phyloP scores from a whole-genome alignment of 2,888 invertebrate genomes.

The Drosophila atroscutellata region DNA sequence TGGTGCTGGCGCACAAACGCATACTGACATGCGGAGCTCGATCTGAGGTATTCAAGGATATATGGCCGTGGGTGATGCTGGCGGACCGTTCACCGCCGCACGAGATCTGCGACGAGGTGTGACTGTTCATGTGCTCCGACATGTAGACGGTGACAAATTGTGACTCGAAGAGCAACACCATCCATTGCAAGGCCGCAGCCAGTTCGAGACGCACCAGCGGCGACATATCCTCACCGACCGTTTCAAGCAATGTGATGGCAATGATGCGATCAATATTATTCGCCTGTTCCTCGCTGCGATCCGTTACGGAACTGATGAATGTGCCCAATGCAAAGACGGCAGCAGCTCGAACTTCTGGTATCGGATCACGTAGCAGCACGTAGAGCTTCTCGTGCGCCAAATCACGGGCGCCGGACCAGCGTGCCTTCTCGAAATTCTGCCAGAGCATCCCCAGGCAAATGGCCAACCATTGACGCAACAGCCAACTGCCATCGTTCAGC shows the following conservation, averaged over 20 bases:
- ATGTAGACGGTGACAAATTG: constrained; percentile 92
- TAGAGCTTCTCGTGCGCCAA: constrained; percentile 98
- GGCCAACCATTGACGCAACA: constrained; percentile 94
- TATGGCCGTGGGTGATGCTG: constrained; percentile 67
- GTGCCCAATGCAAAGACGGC: constrained; percentile 98
- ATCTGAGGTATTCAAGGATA: constrained; percentile 84
- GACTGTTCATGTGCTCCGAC: constrained; percentile 86
- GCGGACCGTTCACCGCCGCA: constrained; percentile 73
- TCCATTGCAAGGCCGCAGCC: constrained; percentile 94
- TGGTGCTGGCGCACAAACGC: constrained; percentile 89
- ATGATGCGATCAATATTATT: constrained; percentile 97
- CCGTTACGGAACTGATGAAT: constrained; percentile 93
- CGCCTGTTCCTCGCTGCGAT: constrained; percentile 96
- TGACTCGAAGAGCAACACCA: constrained; percentile 94
- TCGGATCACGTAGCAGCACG: constrained; percentile 90
- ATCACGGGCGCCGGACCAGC: constrained; percentile 98
- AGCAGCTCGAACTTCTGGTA: constrained; percentile 97
- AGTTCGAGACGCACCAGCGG: constrained; percentile 95
- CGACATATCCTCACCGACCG: constrained; percentile 92
- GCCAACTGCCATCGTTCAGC: constrained; percentile 89
- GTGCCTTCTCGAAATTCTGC: constrained; percentile 94
- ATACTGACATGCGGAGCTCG: constrained; percentile 83
- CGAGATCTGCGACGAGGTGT: constrained; percentile 49
- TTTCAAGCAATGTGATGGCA: constrained; percentile 93
- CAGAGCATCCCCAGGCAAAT: constrained; percentile 95